phyloP scores from a whole-genome alignment of 1,140 invertebrate species.

The Eumaeus atala region DNA sequence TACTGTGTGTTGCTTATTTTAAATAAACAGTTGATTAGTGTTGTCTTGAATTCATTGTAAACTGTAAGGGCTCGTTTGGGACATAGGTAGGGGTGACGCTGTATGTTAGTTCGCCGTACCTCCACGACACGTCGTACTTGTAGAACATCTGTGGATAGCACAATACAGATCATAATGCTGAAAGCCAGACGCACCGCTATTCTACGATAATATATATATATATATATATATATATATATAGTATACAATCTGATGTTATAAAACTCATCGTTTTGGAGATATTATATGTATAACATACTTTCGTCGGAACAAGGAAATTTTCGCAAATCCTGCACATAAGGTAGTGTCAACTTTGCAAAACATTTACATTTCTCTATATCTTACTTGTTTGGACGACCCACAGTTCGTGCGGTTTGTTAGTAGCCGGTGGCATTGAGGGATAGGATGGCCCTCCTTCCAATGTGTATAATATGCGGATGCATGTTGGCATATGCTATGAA shows the following conservation, averaged over 20 bases:
- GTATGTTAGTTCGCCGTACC: constrained; percentile 78
- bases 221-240: background rate
- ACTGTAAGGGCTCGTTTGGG: constrained; percentile 80
- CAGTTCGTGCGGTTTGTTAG: too few species aligned
- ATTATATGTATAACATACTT: background rate
- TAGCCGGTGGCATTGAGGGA: too few species aligned
- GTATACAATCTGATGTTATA: background rate
- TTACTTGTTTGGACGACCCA: too few species aligned
- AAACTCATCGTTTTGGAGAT: background rate
- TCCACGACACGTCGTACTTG: constrained; percentile 79
- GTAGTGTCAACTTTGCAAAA: too few species aligned
- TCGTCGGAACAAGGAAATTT: background rate
- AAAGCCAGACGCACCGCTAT: too few species aligned
- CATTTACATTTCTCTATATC: too few species aligned
- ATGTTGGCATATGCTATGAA: background rate
- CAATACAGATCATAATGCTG: too few species aligned
- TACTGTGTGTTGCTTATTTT: background rate
- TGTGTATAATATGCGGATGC: background rate
- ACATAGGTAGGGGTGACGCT: constrained; percentile 83
- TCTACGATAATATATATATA: background rate
- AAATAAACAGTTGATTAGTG: background rate
- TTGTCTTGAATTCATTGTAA: constrained; percentile 60
- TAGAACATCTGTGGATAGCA: constrained; percentile 76
- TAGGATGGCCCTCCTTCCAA: too few species aligned
- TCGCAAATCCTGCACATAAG: too few species aligned